A percentile compares a stretch with the other conserved stretches of the same genome.
Conservation (phyloP, 2,113 vertebrate genomes). For the Eulemur rufifrons region DNA sequence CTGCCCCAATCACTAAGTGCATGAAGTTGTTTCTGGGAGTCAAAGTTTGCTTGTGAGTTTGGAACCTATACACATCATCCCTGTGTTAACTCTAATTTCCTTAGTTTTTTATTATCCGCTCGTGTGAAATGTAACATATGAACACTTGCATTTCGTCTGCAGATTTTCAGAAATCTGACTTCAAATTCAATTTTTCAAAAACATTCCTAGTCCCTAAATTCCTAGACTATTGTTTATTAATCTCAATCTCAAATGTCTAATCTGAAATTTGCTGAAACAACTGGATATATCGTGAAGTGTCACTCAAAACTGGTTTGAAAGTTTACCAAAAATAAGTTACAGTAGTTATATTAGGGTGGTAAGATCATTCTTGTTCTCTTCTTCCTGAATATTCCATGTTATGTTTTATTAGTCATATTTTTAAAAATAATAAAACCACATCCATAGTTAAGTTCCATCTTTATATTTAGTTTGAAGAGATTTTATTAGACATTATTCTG, state of each 20-base stretch:
- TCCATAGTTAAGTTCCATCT: neutral
- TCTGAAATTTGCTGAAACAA: neutral
- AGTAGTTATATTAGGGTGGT: neutral
- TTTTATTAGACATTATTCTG: neutral
- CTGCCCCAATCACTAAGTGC: neutral
- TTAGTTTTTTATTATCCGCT: neutral
- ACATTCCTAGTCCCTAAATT: neutral
- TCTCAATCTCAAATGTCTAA: neutral
- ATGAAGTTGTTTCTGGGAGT: neutral
- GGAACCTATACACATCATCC: neutral
- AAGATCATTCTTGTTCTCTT: neutral
- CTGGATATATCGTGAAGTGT: neutral
- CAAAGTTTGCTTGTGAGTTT: neutral
- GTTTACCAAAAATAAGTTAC: neutral
- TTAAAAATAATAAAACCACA: neutral
- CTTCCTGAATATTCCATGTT: neutral
- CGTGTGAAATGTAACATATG: neutral
- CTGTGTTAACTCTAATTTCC: neutral
- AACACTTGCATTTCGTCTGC: conserved; percentile 4
- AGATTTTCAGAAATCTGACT: neutral
- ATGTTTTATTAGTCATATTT: neutral
- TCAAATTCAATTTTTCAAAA: neutral
- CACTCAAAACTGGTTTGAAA: neutral
- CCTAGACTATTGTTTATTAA: neutral
- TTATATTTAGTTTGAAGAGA: neutral